phyloP scores from a whole-genome alignment of 2,888 invertebrate genomes.

The Xylota sylvarum region DNA sequence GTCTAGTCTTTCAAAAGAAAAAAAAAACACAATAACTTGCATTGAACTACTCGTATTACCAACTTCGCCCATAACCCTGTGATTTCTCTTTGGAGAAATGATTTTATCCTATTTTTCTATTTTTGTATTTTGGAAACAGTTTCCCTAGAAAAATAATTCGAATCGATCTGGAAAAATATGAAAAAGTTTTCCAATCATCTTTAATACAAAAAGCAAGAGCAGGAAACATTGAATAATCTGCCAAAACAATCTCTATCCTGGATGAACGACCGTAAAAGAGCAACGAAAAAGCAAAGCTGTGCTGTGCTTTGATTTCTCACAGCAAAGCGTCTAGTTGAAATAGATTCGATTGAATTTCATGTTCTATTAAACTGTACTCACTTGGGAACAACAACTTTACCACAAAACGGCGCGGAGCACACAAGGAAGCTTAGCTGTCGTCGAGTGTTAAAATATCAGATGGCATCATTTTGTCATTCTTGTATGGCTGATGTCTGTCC shows the following conservation, averaged over 20 bases:
- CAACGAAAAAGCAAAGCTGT: slow-evolving; percentile 2
- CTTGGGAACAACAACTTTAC: slow-evolving; percentile 64
- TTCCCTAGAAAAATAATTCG: slow-evolving; percentile 10
- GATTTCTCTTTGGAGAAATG: background rate
- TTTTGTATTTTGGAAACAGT: background rate
- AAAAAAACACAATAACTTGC: background rate
- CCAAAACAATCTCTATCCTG: slow-evolving; percentile 38
- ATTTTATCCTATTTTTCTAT: background rate
- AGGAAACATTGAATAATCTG: slow-evolving; percentile 34
- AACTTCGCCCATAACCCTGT: slow-evolving; percentile 5
- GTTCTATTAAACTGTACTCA: slow-evolving; percentile 61
- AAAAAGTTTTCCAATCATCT: slow-evolving; percentile 58
- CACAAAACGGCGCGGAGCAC: slow-evolving; percentile 30
- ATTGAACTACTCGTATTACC: background rate
- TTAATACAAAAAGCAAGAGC: slow-evolving; percentile 5
- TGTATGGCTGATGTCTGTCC: slow-evolving; percentile 64
- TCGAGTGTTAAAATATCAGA: slow-evolving; percentile 67
- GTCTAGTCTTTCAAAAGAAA: background rate
- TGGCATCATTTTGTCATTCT: slow-evolving; percentile 70
- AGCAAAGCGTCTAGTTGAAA: slow-evolving; percentile 34
- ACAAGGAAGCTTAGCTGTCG: slow-evolving; percentile 44
- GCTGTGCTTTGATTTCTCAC: slow-evolving; percentile 42
- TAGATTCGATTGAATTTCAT: slow-evolving; percentile 72
- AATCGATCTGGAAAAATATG: slow-evolving; percentile 28
- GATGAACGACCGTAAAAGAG: slow-evolving; percentile 40